Percentiles rank a stretch among this genome's conserved stretches.
Conservation (phyloP, 2,888 invertebrate species). For the Beris chalybata region DNA sequence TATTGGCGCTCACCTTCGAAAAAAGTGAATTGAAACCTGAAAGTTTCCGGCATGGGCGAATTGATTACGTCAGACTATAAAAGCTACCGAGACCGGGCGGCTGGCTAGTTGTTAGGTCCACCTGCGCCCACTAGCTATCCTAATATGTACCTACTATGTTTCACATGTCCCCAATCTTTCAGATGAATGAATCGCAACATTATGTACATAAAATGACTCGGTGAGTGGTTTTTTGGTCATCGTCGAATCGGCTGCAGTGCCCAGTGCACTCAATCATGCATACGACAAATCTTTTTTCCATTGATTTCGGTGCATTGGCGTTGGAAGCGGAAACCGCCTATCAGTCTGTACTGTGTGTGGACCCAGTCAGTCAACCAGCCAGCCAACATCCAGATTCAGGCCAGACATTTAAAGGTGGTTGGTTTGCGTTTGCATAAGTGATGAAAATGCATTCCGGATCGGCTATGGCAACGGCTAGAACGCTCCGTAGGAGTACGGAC, state of each 20-base stretch:
- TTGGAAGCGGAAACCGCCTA: slow-evolving; percentile 33
- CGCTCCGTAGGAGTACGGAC: no score
- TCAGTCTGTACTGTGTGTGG: slow-evolving; percentile 16
- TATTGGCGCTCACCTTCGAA: no score
- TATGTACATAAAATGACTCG: no score
- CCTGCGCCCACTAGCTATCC: slow-evolving; percentile 22
- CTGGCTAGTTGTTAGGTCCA: slow-evolving; percentile 15
- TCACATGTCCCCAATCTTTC: slow-evolving; percentile 23
- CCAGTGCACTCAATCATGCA: slow-evolving; percentile 20
- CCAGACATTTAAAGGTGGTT: background rate
- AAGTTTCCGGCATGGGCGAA: no score
- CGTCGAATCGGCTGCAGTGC: slow-evolving; percentile 10
- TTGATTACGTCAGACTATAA: no score
- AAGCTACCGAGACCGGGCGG: background rate
- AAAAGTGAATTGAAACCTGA: no score
- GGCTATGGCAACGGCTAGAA: background rate
- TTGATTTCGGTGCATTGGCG: slow-evolving; percentile 25
- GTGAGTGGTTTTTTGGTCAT: background rate
- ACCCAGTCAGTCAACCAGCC: background rate
- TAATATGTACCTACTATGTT: background rate
- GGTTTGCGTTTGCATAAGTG: background rate
- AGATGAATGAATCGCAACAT: slow-evolving; percentile 15
- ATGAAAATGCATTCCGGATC: slow-evolving; percentile 1
- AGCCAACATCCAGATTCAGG: background rate
- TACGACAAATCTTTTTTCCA: slow-evolving; percentile 28